Percentiles rank a stretch among this genome's conserved stretches.
These are phyloP conservation scores for Digitonthophagus gazella DNA, from an alignment of 2,888 invertebrate species.

Conservation along the genomic window DNA sequence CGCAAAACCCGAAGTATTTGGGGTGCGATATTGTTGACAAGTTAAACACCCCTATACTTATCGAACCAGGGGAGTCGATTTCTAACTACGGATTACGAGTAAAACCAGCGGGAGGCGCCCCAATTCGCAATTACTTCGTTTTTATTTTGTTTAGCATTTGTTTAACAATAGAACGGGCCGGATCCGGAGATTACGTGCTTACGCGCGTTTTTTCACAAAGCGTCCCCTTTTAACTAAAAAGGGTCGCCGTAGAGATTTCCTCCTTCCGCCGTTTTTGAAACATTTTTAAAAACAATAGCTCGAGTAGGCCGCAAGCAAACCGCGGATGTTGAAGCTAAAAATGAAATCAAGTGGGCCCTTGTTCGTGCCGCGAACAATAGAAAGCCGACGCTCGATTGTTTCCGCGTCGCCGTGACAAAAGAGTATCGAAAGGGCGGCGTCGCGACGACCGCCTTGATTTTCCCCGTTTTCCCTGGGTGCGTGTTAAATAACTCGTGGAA, in stretches of 20 bases:
- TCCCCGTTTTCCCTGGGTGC: background rate
- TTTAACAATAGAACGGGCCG: slow-evolving; percentile 24
- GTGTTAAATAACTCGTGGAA: background rate
- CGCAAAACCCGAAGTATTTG: background rate
- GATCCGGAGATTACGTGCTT: background rate
- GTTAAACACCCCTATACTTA: background rate
- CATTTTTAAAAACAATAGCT: slow-evolving; percentile 25
- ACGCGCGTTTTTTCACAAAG: background rate
- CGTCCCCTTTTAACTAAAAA: background rate
- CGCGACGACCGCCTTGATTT: background rate
- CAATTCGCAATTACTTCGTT: slow-evolving; percentile 26
- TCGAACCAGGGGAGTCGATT: background rate
- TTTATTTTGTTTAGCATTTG: slow-evolving; percentile 29
- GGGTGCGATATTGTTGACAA: background rate
- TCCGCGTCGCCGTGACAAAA: background rate
- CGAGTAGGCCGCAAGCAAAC: slow-evolving; percentile 25
- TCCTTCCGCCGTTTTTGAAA: background rate
- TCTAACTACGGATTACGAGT: background rate
- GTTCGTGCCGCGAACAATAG: slow-evolving; percentile 22
- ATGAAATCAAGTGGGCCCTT: slow-evolving; percentile 24
- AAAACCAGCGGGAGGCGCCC: slow-evolving; percentile 25
- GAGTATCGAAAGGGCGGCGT: background rate
- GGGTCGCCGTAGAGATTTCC: background rate
- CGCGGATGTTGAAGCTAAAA: slow-evolving; percentile 25
- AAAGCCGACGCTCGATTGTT: background rate